Evolutionary conservation across 2,797 vertebrate genomes (phyloP), one percentile per base, ranked within the genome.

Genomic region (Dendrocincla tyrannina): DNA sequence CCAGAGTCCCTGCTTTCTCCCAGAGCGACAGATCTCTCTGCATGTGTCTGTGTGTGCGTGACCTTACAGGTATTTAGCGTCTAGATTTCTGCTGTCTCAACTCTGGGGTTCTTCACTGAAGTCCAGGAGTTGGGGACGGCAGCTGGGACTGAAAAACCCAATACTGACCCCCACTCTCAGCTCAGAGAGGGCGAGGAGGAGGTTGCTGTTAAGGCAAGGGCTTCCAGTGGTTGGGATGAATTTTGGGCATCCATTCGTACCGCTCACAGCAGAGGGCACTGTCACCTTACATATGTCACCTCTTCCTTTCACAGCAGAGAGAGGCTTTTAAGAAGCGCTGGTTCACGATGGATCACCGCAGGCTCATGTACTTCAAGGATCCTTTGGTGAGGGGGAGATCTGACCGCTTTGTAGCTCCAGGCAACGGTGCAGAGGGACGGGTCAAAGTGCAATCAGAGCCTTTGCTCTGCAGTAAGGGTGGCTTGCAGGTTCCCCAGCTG

Each of bases 301-400:
- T 93, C 58, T 97, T 90, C 41, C 37, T 20, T 97, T 77, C 86
- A 11, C 95, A 99, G 99, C 98, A 99, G 94, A 99, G 96, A 8
- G 99, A 99, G 92, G 98, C 98, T 44, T 99, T 99, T 91, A 99
- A 99, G 98, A 99, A 98, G 89, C 98, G 99, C 86, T 99, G 99
- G 99, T 99, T 99, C 96, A 99, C 99, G 2, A 97, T 99, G 85
- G 99, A 99, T 97, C 98, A 98, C 87, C 98, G 99, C 76, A 98
- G 99, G 46, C 98, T 99, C 91, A 99, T 99, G 98, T 99, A 99
- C 97, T 99, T 98, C 97, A 99, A 98, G 97, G 98, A 99, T 88
- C 99, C 98, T 16, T 96, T 99, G 99, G 99, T 99, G 97, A 93
- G 97, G 50, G 87, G 81, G 3, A 6, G 78, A 91, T 98, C 91